Evolutionary conservation across 2,113 vertebrate species (phyloP), one percentile per base, ranked within the genome.

Genomic region (Anthoscopus minutus): DNA sequence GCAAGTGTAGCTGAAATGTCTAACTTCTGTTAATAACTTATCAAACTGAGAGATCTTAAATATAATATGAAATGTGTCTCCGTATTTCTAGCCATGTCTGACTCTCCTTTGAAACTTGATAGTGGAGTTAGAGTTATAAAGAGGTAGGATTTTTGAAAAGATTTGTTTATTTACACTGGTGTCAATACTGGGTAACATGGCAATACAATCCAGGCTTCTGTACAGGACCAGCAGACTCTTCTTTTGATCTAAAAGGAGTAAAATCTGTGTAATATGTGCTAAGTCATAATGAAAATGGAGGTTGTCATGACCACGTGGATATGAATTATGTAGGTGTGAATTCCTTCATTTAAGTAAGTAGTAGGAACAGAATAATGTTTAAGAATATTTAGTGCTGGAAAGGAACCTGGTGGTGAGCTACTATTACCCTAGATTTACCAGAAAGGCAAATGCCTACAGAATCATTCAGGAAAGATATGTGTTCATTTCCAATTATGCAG

Each of bases 1-100:
- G 15, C 38, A 93, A 92, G 82, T 38, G 57, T 45, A 81, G 83
- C 42, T 92, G 73, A 91, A 90, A 77, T 96, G 91, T 89, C 57
- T 86, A 81, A 33, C 50, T 53, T 77, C 33, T 80, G 60, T 83
- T 95, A 94, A 86, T 77, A 92, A 91, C 82, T 92, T 83, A 79
- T 33, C 67, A 93, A 69, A 66, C 24, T 62, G 47, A 45, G 69
- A 82, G 48, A 35, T 94, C 20, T 72, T 88, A 89, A 94, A 89
- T 88, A 40, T 38, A 82, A 37, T 35, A 84, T 53, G 53, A 91
- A 91, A 13, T 42, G 18, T 73, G 47, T 73, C 20, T 83, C 56
- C 73, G 47, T 71, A 44, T 89, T 95, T 93, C 70, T 92, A 87
- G 21, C 45, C 27, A 50, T 10, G 15, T 73, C 22, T 72, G 58